Conservation (phyloP, 2,888 invertebrate genomes). For the Phasia obesa region DNA sequence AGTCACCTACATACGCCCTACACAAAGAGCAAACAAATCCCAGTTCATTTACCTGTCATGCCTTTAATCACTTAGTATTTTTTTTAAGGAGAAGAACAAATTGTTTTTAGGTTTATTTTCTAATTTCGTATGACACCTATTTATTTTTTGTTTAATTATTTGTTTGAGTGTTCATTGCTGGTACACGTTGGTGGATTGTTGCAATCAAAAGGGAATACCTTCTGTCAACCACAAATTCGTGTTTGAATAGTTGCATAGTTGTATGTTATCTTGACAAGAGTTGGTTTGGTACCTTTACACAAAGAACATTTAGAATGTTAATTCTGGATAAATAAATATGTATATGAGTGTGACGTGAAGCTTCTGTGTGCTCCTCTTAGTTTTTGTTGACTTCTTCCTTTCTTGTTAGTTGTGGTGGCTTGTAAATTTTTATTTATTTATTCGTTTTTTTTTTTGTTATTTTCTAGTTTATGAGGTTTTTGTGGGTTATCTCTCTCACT, state of each 20-base stretch:
- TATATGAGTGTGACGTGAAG: neutral
- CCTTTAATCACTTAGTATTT: constrained; percentile 16
- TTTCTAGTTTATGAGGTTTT: constrained; percentile 58
- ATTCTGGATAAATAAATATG: neutral
- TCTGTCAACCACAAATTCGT: constrained; percentile 62
- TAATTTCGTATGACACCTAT: constrained; percentile 50
- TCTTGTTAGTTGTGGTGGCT: neutral
- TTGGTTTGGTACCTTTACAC: neutral
- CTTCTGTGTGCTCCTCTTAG: neutral
- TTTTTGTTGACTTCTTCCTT: neutral
- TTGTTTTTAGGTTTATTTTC: constrained; percentile 54
- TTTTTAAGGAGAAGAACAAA: constrained; percentile 36
- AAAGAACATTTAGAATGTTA: neutral
- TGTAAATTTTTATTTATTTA: neutral
- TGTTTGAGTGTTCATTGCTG: neutral
- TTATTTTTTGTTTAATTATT: constrained; percentile 25
- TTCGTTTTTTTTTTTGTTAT: constrained; percentile 34
- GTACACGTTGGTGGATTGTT: neutral
- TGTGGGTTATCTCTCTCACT: constrained; percentile 30
- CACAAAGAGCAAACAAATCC: neutral
- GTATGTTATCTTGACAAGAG: neutral
- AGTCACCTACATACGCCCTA: constrained; percentile 20
- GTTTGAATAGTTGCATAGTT: constrained; percentile 10
- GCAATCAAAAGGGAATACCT: constrained; percentile 24
- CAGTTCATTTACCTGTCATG: constrained; percentile 42